A percentile compares a stretch with the other conserved stretches of the same genome.
Evolutionary conservation across 2,888 invertebrate genomes (phyloP).

Genomic region (Polymixis lichenea): DNA sequence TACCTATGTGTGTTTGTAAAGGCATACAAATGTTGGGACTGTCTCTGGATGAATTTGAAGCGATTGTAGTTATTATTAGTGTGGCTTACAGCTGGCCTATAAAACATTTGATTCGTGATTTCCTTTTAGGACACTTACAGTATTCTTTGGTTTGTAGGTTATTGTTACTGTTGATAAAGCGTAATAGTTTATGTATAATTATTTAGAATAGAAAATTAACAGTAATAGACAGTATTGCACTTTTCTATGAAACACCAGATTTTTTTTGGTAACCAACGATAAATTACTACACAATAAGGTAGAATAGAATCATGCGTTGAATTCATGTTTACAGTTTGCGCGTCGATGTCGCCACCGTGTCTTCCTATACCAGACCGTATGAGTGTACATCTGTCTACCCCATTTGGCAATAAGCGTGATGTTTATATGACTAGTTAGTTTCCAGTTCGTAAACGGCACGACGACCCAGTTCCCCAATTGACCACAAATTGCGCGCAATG

Average conservation of each 20-base stretch:
- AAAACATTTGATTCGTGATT: neutral
- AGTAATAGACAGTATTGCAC: too few relatives aligned
- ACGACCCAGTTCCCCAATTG: slow-evolving; percentile 56
- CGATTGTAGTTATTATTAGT: neutral
- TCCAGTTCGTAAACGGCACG: slow-evolving; percentile 21
- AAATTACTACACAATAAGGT: too few relatives aligned
- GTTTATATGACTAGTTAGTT: slow-evolving; percentile 34
- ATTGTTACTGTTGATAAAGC: neutral
- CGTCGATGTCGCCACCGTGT: too few relatives aligned
- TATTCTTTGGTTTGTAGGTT: neutral
- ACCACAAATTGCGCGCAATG: slow-evolving; percentile 56
- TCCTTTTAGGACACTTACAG: neutral
- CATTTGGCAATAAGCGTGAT: slow-evolving; percentile 16
- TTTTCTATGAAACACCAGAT: too few relatives aligned
- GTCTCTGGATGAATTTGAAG: neutral
- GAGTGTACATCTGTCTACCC: neutral
- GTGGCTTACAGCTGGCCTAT: neutral
- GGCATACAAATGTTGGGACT: neutral
- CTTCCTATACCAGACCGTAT: neutral
- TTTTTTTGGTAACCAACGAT: too few relatives aligned
- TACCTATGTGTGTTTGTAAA: neutral
- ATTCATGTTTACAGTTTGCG: too few relatives aligned
- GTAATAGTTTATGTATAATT: neutral
- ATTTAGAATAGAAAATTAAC: too few relatives aligned
- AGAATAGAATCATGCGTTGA: too few relatives aligned